A percentile compares a stretch with the other conserved stretches of the same genome.
These are phyloP conservation scores for Menura novaehollandiae DNA, from an alignment of 2,113 vertebrate species.

Conservation along the genomic window DNA sequence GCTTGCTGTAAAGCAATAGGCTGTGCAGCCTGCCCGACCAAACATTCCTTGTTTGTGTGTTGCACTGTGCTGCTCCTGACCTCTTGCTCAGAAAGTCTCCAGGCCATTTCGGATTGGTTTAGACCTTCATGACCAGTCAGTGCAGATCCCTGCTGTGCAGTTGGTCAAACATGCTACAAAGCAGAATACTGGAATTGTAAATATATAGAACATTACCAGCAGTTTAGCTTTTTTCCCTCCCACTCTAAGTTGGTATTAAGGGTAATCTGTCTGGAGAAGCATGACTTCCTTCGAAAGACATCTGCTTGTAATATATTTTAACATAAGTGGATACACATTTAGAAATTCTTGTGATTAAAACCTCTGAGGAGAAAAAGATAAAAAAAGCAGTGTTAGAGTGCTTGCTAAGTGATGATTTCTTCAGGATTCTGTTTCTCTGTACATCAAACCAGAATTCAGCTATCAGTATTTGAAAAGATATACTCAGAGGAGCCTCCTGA, in stretches of 20 bases:
- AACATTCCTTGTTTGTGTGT: not conserved
- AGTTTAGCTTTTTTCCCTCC: not conserved
- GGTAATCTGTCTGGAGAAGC: not conserved
- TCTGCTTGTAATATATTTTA: not conserved
- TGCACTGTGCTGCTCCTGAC: not conserved
- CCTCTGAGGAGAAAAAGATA: not conserved
- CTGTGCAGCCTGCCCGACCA: not conserved
- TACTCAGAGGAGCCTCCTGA: not conserved
- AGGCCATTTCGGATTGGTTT: not conserved
- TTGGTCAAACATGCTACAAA: not conserved
- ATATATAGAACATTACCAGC: not conserved
- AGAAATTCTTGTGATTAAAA: conserved; percentile 11
- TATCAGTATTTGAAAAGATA: not conserved
- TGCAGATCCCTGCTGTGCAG: not conserved
- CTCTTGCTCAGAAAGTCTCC: not conserved
- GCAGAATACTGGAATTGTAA: not conserved
- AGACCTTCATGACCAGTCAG: not conserved
- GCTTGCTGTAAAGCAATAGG: not conserved
- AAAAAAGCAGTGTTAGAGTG: not conserved
- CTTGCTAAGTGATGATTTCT: not conserved
- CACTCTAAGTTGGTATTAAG: not conserved
- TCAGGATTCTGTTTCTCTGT: not conserved
- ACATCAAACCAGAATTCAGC: not conserved
- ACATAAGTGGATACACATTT: not conserved
- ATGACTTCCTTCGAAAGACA: not conserved